phyloP scores from a whole-genome alignment of 2,888 invertebrate genomes.

The Eucriotettix oculatus region DNA sequence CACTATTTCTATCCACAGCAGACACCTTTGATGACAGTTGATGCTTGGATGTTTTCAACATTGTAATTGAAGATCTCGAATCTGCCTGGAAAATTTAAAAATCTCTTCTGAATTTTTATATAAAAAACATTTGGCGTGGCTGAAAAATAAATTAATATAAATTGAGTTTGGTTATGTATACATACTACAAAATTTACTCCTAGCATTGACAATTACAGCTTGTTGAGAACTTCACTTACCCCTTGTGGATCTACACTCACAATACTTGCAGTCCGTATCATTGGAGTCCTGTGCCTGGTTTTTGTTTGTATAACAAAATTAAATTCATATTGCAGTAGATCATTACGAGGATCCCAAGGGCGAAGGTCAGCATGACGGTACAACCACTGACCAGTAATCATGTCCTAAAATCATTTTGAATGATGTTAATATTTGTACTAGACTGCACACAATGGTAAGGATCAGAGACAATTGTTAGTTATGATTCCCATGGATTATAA shows the following conservation, averaged over 20 bases:
- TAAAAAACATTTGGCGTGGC: too few relatives aligned
- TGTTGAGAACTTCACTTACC: slow-evolving; percentile 8
- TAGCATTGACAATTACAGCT: too few relatives aligned
- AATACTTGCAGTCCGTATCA: slow-evolving; percentile 53
- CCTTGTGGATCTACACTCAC: slow-evolving; percentile 43
- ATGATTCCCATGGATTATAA: too few relatives aligned
- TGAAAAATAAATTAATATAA: background rate
- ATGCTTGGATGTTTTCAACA: slow-evolving; percentile 31
- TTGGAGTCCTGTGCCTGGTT: slow-evolving; percentile 56
- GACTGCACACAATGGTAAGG: too few relatives aligned
- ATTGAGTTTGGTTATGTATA: background rate
- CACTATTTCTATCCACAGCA: slow-evolving; percentile 10
- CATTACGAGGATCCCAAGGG: slow-evolving; percentile 79
- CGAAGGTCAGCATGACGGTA: slow-evolving; percentile 65
- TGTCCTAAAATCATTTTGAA: slow-evolving; percentile 1
- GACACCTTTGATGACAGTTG: slow-evolving; percentile 23
- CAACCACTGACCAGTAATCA: slow-evolving; percentile 34
- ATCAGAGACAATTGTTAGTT: too few relatives aligned
- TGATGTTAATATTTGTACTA: background rate
- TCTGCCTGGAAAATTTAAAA: slow-evolving; percentile 21
- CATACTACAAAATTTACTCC: too few relatives aligned
- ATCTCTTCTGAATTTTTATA: too few relatives aligned
- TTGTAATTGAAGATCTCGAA: slow-evolving; percentile 32
- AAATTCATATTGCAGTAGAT: slow-evolving; percentile 72
- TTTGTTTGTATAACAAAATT: slow-evolving; percentile 64